Evolutionary conservation across 2,797 vertebrate genomes (phyloP).

Genomic region (Pempheris klunzingeri): DNA sequence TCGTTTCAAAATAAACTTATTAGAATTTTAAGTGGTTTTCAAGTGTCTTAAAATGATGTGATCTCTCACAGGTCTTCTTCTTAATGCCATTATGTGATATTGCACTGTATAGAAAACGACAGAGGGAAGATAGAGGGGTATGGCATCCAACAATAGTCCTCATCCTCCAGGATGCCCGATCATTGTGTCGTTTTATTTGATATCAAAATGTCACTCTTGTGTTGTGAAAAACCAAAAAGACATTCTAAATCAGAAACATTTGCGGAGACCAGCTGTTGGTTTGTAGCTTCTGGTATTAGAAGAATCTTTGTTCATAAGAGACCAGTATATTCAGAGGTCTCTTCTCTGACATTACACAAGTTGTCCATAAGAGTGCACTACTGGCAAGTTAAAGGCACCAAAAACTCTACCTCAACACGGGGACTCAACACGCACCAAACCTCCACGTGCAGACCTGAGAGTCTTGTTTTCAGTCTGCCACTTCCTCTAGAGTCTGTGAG

Average conservation of each 20-base stretch:
- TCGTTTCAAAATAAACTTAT: not conserved
- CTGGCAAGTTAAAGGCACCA: not conserved
- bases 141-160: not conserved
- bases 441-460: not conserved
- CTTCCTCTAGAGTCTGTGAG: too few species aligned
- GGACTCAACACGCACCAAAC: too few species aligned
- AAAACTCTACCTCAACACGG: not conserved
- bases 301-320: not conserved
- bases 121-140: too few species aligned
- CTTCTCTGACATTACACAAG: not conserved
- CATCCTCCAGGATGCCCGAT: not conserved
- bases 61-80: not conserved
- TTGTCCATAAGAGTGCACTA: not conserved
- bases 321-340: too few species aligned
- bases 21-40: not conserved
- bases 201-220: not conserved
- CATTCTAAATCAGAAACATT: too few species aligned
- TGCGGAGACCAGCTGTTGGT: not conserved
- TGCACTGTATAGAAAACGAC: not conserved
- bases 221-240: not conserved
- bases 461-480: not conserved
- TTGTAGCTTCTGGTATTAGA: not conserved
- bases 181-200: too few species aligned
- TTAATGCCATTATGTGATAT: not conserved
- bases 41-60: not conserved